Base-by-base conservation (phyloP, 2,888 invertebrate genomes). In the Ommatoiulus sabulosus region DNA sequence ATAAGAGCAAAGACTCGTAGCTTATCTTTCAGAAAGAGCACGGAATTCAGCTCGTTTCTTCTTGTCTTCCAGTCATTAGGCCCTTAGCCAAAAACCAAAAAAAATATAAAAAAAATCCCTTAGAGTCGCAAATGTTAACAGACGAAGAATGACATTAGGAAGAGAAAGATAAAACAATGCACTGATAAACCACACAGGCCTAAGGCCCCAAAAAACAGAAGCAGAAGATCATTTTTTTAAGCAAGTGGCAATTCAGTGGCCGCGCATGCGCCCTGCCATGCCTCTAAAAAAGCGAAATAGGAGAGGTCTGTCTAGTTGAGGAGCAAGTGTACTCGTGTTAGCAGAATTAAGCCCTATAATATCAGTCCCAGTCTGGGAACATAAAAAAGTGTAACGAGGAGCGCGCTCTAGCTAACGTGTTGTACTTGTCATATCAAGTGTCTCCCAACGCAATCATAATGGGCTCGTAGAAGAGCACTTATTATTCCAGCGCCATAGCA, bases 341-440 rank as follows among this genome's bases (percentile, higher is more conserved):
- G 80, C 80, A 80, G 80, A 80, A 80, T 80, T 80, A 80, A 80
- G 35, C 80, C 80, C 80, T 35, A 80, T 80, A 80, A 80, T 80
- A 80, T 80, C 80, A 80, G 80, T 80, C 80, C 80, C 80, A 80
- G 80, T 10, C 80, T 80, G 80, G 80, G 35, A 80, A 80, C 80
- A 80, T 80, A 80, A 80, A 63, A 80, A 80, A 80, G 35, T 35
- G 80, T 80, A 80, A 80, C 80, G 80, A 86, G 44, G 24, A 86
- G 17, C 44, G 44, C 8, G 44, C 48, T 24, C 20, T 86, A 86
- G 86, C 86, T 86, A 86, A 86, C 86, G 86, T 86, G 86, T 86
- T 86, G 86, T 86, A 86, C 86, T 86, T 86, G 86, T 86, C 86
- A 86, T 86, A 86, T 86, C 46, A 86, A 86, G 86, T 46, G 86